Conservation (phyloP, 64 coral and sea anemone genomes). For the Actinia tenebrosa region DNA sequence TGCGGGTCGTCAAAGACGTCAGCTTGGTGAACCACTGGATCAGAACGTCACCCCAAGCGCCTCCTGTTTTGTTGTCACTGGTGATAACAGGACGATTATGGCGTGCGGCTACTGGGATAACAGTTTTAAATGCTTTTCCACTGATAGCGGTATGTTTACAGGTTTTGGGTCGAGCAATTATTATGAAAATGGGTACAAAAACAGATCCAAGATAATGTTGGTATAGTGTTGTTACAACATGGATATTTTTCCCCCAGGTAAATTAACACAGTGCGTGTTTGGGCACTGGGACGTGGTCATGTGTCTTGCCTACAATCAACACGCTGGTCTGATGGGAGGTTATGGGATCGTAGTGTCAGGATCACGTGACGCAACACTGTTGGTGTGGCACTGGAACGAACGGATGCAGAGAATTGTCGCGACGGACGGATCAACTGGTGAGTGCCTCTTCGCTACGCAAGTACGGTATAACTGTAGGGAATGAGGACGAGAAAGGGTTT, state of each 20-base stretch:
- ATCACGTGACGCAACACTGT: constrained; percentile 91
- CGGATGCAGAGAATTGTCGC: constrained; percentile 65
- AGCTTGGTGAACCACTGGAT: constrained; percentile 90
- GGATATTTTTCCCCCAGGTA: constrained; percentile 36
- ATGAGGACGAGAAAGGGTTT: background rate
- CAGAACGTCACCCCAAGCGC: constrained; percentile 87
- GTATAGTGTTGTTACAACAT: background rate
- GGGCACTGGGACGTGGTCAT: constrained; percentile 96
- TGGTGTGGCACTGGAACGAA: constrained; percentile 95
- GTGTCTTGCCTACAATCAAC: constrained; percentile 81
- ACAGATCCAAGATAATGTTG: background rate
- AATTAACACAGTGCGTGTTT: constrained; percentile 90
- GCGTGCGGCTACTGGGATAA: constrained; percentile 99
- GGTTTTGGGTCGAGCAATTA: no score
- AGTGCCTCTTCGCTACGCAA: background rate
- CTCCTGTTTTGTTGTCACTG: constrained; percentile 88
- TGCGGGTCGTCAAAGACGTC: constrained; percentile 68
- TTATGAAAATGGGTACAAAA: no score
- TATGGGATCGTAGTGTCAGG: constrained; percentile 85
- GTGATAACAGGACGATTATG: constrained; percentile 85
- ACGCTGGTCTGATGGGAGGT: constrained; percentile 59
- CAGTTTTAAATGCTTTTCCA: constrained; percentile 94
- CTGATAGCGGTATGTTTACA: constrained; percentile 60
- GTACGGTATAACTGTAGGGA: background rate
- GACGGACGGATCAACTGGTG: constrained; percentile 49